Evolutionary conservation across 2,797 vertebrate species (phyloP).

Genomic region (Bryconaethiops microstoma): DNA sequence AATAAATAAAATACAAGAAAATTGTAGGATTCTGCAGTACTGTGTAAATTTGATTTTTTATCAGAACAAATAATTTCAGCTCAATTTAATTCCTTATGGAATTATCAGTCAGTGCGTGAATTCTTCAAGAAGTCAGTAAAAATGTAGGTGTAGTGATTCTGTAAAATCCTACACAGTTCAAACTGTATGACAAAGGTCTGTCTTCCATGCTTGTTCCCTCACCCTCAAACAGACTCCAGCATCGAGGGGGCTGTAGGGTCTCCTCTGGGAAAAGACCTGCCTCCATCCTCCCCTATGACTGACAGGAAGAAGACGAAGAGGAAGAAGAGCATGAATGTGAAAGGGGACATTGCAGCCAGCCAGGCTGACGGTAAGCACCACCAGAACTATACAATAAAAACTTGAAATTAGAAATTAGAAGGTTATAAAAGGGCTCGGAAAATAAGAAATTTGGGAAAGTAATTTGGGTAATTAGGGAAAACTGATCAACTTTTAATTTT

Average conservation of each 20-base stretch:
- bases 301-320: conserved; percentile 92
- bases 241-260: conserved; percentile 77
- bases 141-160: too few species aligned
- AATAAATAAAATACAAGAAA: too few species aligned
- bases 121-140: too few species aligned
- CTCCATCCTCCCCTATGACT: conserved; percentile 87
- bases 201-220: not conserved
- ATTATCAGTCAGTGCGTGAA: too few species aligned
- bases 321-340: conserved; percentile 93
- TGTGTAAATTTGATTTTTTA: too few species aligned
- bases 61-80: too few species aligned
- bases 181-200: not conserved
- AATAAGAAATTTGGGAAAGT: not conserved
- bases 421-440: not conserved
- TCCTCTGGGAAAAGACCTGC: conserved; percentile 79
- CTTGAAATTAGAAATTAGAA: not conserved
- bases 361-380: conserved; percentile 89
- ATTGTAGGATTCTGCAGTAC: too few species aligned
- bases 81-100: too few species aligned
- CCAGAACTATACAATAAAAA: not conserved
- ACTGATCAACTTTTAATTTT: too few species aligned
- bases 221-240: conserved; percentile 59
- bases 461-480: too few species aligned
- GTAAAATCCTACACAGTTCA: not conserved
- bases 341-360: conserved; percentile 86